Percentiles rank a stretch among this genome's conserved stretches.
Conservation (phyloP, 2,113 vertebrate species). For the Chloebia gouldiae region DNA sequence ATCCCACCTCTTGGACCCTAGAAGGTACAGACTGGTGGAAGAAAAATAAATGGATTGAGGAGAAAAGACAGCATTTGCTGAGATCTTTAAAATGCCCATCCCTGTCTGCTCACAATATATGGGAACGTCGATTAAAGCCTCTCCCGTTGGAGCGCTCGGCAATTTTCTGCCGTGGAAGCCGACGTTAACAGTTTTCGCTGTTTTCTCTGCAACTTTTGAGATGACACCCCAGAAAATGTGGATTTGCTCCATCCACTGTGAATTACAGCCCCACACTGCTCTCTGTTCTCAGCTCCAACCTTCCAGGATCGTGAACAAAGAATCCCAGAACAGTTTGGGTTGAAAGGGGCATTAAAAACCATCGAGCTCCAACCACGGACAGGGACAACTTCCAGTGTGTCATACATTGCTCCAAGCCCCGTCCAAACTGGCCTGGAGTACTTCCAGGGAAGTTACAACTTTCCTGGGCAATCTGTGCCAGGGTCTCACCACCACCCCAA, state of each 20-base stretch:
- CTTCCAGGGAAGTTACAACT: not conserved
- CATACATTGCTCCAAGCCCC: not conserved
- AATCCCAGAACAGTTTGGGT: not conserved
- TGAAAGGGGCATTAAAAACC: not conserved
- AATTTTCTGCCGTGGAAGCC: not conserved
- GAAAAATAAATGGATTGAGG: not conserved
- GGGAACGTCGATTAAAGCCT: not conserved
- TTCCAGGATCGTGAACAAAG: not conserved
- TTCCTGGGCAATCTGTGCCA: not conserved
- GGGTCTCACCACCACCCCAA: not conserved
- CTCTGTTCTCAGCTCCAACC: not conserved
- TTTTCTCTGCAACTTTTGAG: not conserved
- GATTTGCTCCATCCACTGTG: not conserved
- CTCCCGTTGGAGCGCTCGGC: not conserved
- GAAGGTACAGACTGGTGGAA: too few relatives aligned
- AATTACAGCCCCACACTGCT: rapidly evolving
- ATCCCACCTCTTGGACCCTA: not conserved
- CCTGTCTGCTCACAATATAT: not conserved
- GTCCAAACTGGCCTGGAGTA: not conserved
- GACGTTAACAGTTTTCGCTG: not conserved
- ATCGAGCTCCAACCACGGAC: rapidly evolving
- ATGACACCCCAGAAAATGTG: not conserved
- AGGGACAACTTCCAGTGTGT: not conserved
- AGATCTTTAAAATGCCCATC: not conserved
- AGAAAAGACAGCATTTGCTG: not conserved